A percentile compares a stretch with the other conserved stretches of the same genome.
phyloP scores from a whole-genome alignment of 2,888 invertebrate genomes.

The Parasteatoda lunata region DNA sequence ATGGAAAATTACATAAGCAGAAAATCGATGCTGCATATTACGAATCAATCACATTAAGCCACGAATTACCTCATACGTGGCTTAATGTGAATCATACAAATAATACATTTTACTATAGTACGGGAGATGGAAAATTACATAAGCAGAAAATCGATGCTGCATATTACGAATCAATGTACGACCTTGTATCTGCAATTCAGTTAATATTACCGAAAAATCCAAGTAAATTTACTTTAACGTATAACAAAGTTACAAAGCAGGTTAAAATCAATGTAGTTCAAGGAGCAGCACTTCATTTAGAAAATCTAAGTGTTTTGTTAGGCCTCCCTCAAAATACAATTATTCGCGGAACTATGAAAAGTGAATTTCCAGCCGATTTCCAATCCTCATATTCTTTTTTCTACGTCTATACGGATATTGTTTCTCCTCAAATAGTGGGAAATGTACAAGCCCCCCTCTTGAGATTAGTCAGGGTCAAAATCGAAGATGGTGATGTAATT shows the following conservation, averaged over 20 bases:
- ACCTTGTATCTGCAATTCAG: neutral
- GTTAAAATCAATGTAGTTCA: neutral
- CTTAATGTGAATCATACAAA: slow-evolving; percentile 5
- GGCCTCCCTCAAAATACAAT: neutral
- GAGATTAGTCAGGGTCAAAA: neutral
- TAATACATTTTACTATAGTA: neutral
- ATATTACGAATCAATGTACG: neutral
- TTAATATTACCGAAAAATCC: neutral
- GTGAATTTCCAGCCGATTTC: neutral
- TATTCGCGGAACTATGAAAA: neutral
- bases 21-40: neutral
- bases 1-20: neutral
- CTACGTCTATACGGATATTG: neutral
- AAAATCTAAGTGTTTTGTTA: neutral
- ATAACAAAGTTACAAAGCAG: neutral
- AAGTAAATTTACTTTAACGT: neutral
- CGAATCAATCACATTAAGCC: too few relatives aligned
- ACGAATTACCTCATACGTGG: slow-evolving; percentile 10
- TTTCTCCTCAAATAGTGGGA: slow-evolving; percentile 20
- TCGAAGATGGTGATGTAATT: neutral
- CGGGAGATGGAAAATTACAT: neutral
- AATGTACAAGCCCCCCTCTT: neutral
- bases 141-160: too few relatives aligned
- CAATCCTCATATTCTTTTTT: neutral
- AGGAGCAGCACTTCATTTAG: slow-evolving; percentile 1